Percentiles rank a stretch among this genome's conserved stretches.
phyloP scores from a whole-genome alignment of 1,140 invertebrate genomes.

The Zaprionus taronus region DNA sequence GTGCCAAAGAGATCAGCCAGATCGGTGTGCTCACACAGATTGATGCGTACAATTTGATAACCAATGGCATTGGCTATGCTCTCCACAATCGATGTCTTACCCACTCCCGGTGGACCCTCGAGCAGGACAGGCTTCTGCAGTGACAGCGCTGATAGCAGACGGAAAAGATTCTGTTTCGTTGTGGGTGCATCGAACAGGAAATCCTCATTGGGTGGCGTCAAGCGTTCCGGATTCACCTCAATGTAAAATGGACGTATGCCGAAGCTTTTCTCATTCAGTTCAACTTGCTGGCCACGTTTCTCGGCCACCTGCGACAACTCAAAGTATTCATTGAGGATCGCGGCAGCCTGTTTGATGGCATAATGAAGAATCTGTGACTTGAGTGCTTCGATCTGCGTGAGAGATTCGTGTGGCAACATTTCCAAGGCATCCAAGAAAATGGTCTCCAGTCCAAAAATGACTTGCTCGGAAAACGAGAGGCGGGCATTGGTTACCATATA shows the following conservation, averaged over 20 bases:
- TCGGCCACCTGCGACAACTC: slow-evolving; percentile 39
- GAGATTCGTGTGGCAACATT: slow-evolving; percentile 78
- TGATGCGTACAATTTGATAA: slow-evolving; percentile 94
- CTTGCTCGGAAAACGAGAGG: slow-evolving; percentile 87
- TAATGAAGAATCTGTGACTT: slow-evolving; percentile 49
- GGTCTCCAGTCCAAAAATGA: slow-evolving; percentile 95
- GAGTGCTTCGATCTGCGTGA: slow-evolving; percentile 61
- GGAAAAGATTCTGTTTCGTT: slow-evolving; percentile 92
- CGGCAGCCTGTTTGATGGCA: slow-evolving; percentile 57
- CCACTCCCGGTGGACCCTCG: slow-evolving; percentile 98
- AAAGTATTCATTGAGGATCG: slow-evolving; percentile 57
- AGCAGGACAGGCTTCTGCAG: slow-evolving; percentile 96
- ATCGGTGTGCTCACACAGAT: slow-evolving; percentile 99
- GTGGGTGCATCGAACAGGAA: slow-evolving; percentile 94
- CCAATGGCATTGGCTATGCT: slow-evolving; percentile 95
- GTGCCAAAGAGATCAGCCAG: slow-evolving; percentile 99
- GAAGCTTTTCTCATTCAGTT: slow-evolving; percentile 84
- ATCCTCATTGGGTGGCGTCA: slow-evolving; percentile 68
- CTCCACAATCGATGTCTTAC: slow-evolving; percentile 97
- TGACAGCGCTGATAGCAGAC: slow-evolving; percentile 94
- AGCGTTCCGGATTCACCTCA: slow-evolving; percentile 69
- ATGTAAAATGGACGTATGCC: slow-evolving; percentile 91
- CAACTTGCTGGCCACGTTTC: slow-evolving; percentile 62
- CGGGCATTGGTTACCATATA: slow-evolving; percentile 92
- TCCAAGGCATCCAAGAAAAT: slow-evolving; percentile 97